Evolutionary conservation across 2,113 vertebrate genomes (phyloP), one percentile per base, ranked within the genome.

Genomic region (Mola mola): DNA sequence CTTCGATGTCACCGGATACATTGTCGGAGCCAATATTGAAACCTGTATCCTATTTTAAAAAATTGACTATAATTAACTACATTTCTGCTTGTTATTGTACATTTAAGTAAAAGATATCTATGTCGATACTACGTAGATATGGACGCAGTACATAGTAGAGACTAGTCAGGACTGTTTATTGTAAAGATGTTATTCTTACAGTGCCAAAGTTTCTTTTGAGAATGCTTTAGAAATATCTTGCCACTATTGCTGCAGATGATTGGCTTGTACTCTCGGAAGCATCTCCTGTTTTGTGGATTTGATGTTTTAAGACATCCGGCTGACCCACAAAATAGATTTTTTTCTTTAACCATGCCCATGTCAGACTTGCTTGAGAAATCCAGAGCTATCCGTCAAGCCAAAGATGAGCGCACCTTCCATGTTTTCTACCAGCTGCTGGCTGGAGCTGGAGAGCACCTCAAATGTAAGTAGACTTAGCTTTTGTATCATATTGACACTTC

Each of bases 1-100:
- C 91, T 99, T 99, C 50, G 97, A 99, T 75, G 97, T 99, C 68
- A 95, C 96, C 3, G 97, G 97, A 72, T 99, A 98, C 85, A 99
- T 99, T 5, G 97, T 99, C 36, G 97, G 97, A 70, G 97, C 97
- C 91, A 99, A 99, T 84, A 99, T 99, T 71, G 97, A 99, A 93
- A 99, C 97, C 8, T 99, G 97, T 98, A 98, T 99, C 97, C 94
- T n/a, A n/a, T n/a, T n/a, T n/a, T n/a, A n/a, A n/a, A n/a, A n/a
- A n/a, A n/a, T n/a, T n/a, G n/a, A n/a, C n/a, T n/a, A n/a, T n/a
- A n/a, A n/a, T n/a, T n/a, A n/a, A n/a, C n/a, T n/a, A n/a, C n/a
- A n/a, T n/a, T n/a, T n/a, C n/a, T n/a, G n/a, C n/a, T n/a, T n/a
- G n/a, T n/a, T n/a, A n/a, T n/a, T n/a, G n/a, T n/a, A n/a, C n/a